Conservation (phyloP, 2,888 invertebrate species). For the Deilephila porcellus region DNA sequence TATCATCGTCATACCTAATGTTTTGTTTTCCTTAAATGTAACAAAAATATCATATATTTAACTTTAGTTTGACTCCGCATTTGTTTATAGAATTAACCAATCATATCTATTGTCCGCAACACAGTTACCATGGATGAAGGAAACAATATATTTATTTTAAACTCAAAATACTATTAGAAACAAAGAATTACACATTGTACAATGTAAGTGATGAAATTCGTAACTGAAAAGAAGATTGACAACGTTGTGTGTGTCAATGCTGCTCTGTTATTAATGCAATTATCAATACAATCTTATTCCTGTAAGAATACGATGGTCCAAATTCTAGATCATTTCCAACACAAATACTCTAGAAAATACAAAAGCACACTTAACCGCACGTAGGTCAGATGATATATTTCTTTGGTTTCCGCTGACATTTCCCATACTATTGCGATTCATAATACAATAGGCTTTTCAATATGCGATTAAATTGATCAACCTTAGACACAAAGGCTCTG, state of each 20-base stretch:
- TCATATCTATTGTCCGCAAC: too few relatives aligned
- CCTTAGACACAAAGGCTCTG: not conserved
- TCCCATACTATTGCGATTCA: not conserved
- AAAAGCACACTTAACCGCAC: not conserved
- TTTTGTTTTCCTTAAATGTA: not conserved
- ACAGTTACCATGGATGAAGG: too few relatives aligned
- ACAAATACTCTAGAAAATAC: not conserved
- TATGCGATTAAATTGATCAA: constrained; percentile 17
- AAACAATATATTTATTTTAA: too few relatives aligned
- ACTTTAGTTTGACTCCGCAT: not conserved
- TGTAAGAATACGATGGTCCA: not conserved
- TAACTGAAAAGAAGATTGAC: too few relatives aligned
- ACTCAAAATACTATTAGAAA: too few relatives aligned
- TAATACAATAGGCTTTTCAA: not conserved
- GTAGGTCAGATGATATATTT: not conserved
- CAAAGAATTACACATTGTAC: too few relatives aligned
- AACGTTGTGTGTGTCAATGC: too few relatives aligned
- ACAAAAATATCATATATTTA: not conserved
- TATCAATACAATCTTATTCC: too few relatives aligned
- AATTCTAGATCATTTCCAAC: not conserved
- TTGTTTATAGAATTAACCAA: too few relatives aligned
- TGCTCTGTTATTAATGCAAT: too few relatives aligned
- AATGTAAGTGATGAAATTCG: too few relatives aligned
- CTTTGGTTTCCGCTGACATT: not conserved
- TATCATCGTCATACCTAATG: not conserved